Base-by-base conservation (phyloP, 2,113 vertebrate species). In the Pimephales promelas region DNA sequence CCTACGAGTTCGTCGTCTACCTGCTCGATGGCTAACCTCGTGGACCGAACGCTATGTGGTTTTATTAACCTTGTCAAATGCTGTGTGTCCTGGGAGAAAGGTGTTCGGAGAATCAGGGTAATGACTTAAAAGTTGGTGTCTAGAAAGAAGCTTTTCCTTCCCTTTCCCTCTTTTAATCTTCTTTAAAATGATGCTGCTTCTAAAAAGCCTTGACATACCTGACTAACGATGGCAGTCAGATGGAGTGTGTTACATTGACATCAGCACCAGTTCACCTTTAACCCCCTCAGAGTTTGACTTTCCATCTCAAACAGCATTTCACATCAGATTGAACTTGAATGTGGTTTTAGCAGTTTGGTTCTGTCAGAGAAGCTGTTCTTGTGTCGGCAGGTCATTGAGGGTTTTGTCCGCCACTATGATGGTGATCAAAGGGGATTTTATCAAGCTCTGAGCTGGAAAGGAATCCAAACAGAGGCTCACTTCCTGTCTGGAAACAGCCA, bases 1-100 rank as follows among this genome's bases (percentile, higher is more conserved):
- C 98, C 84, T 99, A 98, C 66, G 98, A 99, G 92, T 84, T 99
- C 84, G 97, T 99, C 85, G 96, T 99, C 82, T 98, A 98, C 94
- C 92, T 99, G 70, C 94, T 99, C 0, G 92, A 97, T 82, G 93
- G 95, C 93, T 98, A 97, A 94, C 90, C 64, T 40, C 34, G 13
- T 13, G 20, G 34, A 40, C 34, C 18, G 9, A 36, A 10, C 4
- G 64, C 40, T 66, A 8, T 34, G 61, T 64, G 61, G 3, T 18
- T 64, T 64, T 9, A 20, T 36, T 68, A 18, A 40, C 18, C 9
- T n/a, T 14, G 18, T 22, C 52, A 54, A 54, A 9, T 45, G 22
- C 26, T 40, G 54, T 47, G 10, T 72, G 34, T 36, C 36, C 31
- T 82, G 49, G 34, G 11, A 40, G 64, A n/a, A n/a, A 14, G 24